phyloP scores from a whole-genome alignment of 2,888 invertebrate genomes.

The Atethmia centrago region DNA sequence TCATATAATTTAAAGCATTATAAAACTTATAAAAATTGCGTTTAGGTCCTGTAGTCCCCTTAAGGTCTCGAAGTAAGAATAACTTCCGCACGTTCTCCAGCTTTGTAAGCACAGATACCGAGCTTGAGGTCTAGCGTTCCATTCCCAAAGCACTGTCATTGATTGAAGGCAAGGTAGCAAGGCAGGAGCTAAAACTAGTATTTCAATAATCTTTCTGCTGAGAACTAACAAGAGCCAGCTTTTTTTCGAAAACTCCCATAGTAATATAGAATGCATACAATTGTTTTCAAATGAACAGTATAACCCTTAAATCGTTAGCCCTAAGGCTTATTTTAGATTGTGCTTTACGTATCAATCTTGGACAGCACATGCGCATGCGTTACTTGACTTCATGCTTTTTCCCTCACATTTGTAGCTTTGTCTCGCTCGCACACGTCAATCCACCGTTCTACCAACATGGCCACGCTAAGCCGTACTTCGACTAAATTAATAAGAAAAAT shows the following conservation, averaged over 20 bases:
- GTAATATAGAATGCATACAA: background rate
- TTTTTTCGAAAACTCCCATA: slow-evolving; percentile 11
- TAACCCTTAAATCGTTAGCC: accelerated
- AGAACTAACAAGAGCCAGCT: background rate
- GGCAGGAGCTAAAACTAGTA: too few relatives aligned
- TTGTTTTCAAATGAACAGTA: background rate
- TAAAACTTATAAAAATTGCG: too few relatives aligned
- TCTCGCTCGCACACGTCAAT: slow-evolving; percentile 79
- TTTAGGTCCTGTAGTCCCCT: too few relatives aligned
- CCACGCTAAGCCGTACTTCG: slow-evolving; percentile 86
- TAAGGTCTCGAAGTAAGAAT: too few relatives aligned
- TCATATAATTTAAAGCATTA: too few relatives aligned
- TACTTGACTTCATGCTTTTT: slow-evolving; percentile 22
- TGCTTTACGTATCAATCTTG: slow-evolving; percentile 18
- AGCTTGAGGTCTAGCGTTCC: background rate
- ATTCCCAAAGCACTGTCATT: background rate
- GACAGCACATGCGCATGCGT: slow-evolving; percentile 69
- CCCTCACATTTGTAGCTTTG: slow-evolving; percentile 20
- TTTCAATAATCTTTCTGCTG: background rate
- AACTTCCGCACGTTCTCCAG: too few relatives aligned
- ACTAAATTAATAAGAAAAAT: slow-evolving; percentile 85
- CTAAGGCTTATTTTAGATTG: slow-evolving; percentile 33
- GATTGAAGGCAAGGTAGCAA: background rate
- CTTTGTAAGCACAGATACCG: background rate
- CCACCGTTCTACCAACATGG: slow-evolving; percentile 89